These are phyloP conservation scores for Tauraco erythrolophus DNA, from an alignment of 2,113 vertebrate genomes.

Conservation along the genomic window DNA sequence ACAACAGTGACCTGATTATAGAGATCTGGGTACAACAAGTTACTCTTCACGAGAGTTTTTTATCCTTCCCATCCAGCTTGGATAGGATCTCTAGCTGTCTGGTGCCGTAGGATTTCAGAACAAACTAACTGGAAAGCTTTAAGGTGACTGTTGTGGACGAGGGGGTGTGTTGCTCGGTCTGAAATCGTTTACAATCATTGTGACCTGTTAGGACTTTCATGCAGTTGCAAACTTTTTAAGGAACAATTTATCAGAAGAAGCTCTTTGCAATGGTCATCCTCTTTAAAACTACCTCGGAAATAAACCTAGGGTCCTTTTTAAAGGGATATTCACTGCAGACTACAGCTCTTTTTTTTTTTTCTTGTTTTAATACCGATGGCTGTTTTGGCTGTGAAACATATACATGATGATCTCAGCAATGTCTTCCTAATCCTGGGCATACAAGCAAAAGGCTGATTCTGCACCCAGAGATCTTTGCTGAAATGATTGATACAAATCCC, in stretches of 20 bases:
- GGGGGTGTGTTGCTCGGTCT: neutral
- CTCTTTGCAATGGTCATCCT: neutral
- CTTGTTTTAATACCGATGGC: neutral
- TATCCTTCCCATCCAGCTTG: neutral
- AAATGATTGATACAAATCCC: constrained; percentile 39
- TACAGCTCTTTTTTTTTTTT: neutral
- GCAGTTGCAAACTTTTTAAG: neutral
- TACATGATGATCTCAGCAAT: constrained; percentile 65
- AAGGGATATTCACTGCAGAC: neutral
- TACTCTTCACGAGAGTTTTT: neutral
- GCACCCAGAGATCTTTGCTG: constrained; percentile 55
- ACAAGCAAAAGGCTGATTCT: constrained; percentile 64
- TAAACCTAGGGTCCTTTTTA: neutral
- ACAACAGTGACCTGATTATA: neutral
- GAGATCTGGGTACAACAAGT: neutral
- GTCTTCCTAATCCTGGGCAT: constrained; percentile 59
- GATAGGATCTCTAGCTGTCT: neutral
- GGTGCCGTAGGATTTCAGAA: neutral
- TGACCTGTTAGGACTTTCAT: neutral
- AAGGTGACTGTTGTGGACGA: neutral
- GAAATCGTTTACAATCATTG: neutral
- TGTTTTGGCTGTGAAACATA: neutral
- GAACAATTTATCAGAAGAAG: neutral
- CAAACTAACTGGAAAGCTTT: neutral
- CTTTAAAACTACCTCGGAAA: constrained; percentile 9